Evolutionary conservation across 2,113 vertebrate species (phyloP), one percentile per base, ranked within the genome.

Genomic region (Limanda limanda): DNA sequence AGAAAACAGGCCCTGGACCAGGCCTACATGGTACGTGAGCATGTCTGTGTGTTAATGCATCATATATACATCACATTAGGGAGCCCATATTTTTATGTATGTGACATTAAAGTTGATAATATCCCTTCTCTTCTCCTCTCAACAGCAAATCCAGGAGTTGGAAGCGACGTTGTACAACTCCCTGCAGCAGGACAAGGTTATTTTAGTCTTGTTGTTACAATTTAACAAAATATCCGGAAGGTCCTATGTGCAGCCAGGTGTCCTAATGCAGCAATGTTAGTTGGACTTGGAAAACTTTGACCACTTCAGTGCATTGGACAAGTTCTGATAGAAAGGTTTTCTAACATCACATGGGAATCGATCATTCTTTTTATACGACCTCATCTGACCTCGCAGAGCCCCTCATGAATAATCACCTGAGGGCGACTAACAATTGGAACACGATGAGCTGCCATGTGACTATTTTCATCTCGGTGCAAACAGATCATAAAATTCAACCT

Each of bases 101-200:
- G 21, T 23, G 9, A 54, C n/a, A 51, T 18, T 20, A 51, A 18
- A 56, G 15, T 27, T 20, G 4, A 35, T 37, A 21, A 42, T 1
- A 17, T 7, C 7, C 10, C 15, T 14, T 12, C 45, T 63, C 40
- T 51, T 68, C 1, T 80, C 14, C 3, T 48, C 27, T 82, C n/a
- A 67, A 91, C 94, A 99, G 98, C 97, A 97, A 96, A 99, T 99
- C 94, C 98, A 99, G 90, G 98, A 99, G 85, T 93, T 99, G 94
- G 98, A 99, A 89, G 98, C 98, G 51, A 99, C 98, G 5, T 92
- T 99, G 87, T 99, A 99, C 94, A 99, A 99, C 90, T 96, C 98
- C 77, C 95, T 99, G 84, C 98, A 99, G 94, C 98, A 99, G 92
- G 97, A 99, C 90, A 97, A 97, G 15, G 97, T 93, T 48, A 5